Base-by-base conservation (phyloP, 2,797 vertebrate genomes). In the Dipus sagitta region DNA sequence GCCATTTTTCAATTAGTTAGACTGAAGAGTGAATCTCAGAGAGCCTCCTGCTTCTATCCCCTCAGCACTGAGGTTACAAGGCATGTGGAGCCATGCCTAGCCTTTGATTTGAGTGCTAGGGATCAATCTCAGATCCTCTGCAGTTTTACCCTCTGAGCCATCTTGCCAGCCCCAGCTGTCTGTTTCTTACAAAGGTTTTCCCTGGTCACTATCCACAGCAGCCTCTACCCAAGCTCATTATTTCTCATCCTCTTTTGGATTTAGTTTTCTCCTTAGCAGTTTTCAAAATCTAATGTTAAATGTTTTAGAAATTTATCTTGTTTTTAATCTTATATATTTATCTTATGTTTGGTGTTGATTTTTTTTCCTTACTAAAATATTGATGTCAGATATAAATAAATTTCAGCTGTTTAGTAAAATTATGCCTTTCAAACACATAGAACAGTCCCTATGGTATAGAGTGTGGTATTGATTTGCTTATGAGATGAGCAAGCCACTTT, bases 281-380 rank as follows among this genome's bases (percentile, higher is more conserved):
- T 90, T 74, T 47, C 9, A 85, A 79, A 97, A 85, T 62, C 4
- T 38, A 83, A 74, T 6, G 68, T 4, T 34, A 54, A 82, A 67
- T 65, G 62, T 32, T 17, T 78, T 64, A 30, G 21, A 67, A 71
- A 75, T 83, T 54, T 80, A n/a, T 89, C 11, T 52, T 76, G 42
- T 34, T 62, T 77, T 79, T 83, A 26, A 2, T 72, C 13, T 80
- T 34, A 18, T 64, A 90, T 68, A 65, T 4, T 68, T 88, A 2
- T 28, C 30, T 90, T 85, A 47, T 47, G 47, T 47, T 47, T 47
- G 47, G 47, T 11, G 8, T 47, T 47, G 47, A 47, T 77, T 60
- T 47, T 88, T 88, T 71, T 72, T 86, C 30, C 47, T 2, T 28
- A 30, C 21, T 89, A 82, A 92, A 82, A 81, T 92, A 34, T 64